Evolutionary conservation across 1,140 invertebrate species (phyloP).

Genomic region (Pemphigus obesinymphae): DNA sequence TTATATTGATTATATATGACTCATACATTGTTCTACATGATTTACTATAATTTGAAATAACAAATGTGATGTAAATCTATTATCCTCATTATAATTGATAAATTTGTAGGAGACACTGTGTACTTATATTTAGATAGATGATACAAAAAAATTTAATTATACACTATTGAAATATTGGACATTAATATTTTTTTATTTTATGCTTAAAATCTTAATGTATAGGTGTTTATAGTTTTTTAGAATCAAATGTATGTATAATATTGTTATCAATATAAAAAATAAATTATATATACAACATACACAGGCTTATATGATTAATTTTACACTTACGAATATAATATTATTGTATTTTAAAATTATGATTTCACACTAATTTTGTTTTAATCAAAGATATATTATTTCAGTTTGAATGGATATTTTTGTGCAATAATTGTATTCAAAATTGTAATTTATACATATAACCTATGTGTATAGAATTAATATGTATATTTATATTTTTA

Average conservation of each 20-base stretch:
- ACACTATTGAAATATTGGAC: too few species aligned
- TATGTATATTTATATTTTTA: not conserved
- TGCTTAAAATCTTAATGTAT: not conserved
- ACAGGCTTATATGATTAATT: too few species aligned
- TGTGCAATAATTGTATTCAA: not conserved
- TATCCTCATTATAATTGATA: too few species aligned
- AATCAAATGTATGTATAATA: too few species aligned
- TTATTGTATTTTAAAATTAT: not conserved
- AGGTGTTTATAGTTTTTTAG: too few species aligned
- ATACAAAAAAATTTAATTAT: not conserved
- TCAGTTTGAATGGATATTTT: not conserved
- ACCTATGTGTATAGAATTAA: not conserved
- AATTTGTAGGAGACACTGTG: not conserved
- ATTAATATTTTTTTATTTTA: conserved; percentile 7
- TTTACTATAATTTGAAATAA: too few species aligned
- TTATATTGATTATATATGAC: too few species aligned
- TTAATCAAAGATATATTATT: conserved; percentile 12
- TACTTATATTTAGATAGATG: not conserved
- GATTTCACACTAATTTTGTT: not conserved
- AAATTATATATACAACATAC: too few species aligned
- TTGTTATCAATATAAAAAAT: too few species aligned
- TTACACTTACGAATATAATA: too few species aligned
- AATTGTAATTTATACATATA: not conserved
- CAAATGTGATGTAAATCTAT: too few species aligned
- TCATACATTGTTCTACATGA: too few species aligned